These are phyloP conservation scores for Pitta sordida DNA, from an alignment of 2,113 vertebrate species.

Conservation along the genomic window DNA sequence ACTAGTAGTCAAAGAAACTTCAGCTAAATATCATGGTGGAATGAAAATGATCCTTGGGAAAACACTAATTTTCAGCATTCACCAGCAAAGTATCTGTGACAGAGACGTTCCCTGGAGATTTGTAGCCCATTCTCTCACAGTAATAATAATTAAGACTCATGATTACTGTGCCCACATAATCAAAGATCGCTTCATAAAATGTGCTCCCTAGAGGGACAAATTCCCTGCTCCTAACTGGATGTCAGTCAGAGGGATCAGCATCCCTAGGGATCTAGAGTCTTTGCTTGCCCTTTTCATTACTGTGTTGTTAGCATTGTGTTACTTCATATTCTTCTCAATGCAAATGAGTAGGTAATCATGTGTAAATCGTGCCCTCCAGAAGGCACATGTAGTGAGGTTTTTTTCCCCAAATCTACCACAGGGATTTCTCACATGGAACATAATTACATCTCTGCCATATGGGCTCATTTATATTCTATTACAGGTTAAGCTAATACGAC, in stretches of 20 bases:
- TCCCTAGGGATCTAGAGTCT: conserved; percentile 71
- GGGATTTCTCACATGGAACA: conserved; percentile 77
- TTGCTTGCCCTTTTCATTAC: conserved; percentile 73
- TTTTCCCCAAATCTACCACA: conserved; percentile 66
- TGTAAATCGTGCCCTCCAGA: conserved; percentile 79
- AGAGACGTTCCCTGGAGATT: conserved; percentile 70
- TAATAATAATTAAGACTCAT: conserved; percentile 83
- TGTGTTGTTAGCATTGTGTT: conserved; percentile 73
- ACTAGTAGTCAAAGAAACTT: conserved; percentile 79
- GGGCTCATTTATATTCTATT: conserved; percentile 85
- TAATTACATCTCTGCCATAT: conserved; percentile 83
- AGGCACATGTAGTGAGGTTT: conserved; percentile 70
- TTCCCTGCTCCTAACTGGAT: conserved; percentile 70
- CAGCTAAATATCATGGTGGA: conserved; percentile 79
- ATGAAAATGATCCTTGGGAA: conserved; percentile 82
- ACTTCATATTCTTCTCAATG: conserved; percentile 73
- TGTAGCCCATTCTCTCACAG: conserved; percentile 75
- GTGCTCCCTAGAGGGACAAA: conserved; percentile 60
- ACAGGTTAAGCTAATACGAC: conserved; percentile 83
- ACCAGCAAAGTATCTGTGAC: conserved; percentile 72
- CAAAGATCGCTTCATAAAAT: conserved; percentile 78
- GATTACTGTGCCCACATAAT: conserved; percentile 83
- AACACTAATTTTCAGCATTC: conserved; percentile 66
- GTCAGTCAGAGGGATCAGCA: conserved; percentile 77
- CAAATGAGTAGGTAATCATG: conserved; percentile 77